Evolutionary conservation across 1,140 invertebrate species (phyloP), one percentile per base, ranked within the genome.

Genomic region (Calliphora vicina): DNA sequence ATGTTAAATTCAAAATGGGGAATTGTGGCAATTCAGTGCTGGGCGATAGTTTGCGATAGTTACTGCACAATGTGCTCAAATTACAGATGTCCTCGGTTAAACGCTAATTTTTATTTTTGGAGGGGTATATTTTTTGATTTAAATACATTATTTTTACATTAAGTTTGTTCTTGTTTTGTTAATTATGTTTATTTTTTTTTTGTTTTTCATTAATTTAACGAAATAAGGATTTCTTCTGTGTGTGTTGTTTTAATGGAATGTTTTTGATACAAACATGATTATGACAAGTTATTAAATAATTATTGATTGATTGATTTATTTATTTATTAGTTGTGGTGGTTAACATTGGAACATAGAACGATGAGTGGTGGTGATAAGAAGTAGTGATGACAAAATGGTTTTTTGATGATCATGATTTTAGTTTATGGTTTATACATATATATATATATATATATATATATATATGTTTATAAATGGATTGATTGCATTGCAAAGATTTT

Each of bases 41-140:
- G 25, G 88, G 88, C 81, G 88, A 89, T 35, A 89, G 82, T 84
- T 89, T 89, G 81, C 88, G 89, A 83, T 89, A 89, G 85, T 92
- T 92, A 80, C 91, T 90, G 84, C 92, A 90, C 15, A 92, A 86
- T 5, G 91, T 92, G 82, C 91, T 92, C 83, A 92, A 86, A 83
- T 91, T 91, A 85, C 92, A 92, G 80, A 92, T 91, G 84, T 92
- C 92, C 88, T 92, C 91, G 86, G 92, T 92, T 57, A 92, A 86
- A 84, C 91, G 91, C 91, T 92, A 84, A 45, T 45, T 50, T 81
- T 80, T 76, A 50, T n/a, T n/a, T n/a, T n/a, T 42, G 26, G 2
- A 29, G 72, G 35, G 6, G 10, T 35, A 0, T 35, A 10, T 26
- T 25, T 73, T 74, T 57, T 25, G 29, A 23, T 82, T 82, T 73